Percentiles rank a stretch among this genome's conserved stretches.
phyloP scores from a whole-genome alignment of 2,113 vertebrate genomes.

The Oreochromis niloticus region DNA sequence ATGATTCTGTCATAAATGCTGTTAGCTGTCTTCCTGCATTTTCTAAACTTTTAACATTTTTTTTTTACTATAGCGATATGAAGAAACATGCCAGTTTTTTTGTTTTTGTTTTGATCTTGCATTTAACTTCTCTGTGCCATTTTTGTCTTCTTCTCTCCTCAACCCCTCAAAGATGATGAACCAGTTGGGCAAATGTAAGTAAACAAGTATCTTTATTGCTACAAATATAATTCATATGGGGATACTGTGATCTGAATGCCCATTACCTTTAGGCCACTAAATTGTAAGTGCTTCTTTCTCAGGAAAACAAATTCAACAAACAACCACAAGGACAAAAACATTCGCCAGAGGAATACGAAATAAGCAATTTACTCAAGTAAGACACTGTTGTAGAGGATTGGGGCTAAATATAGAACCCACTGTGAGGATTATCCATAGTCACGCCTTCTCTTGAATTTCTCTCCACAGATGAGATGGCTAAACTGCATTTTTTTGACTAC shows the following conservation, averaged over 20 bases:
- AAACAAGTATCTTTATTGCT: background rate
- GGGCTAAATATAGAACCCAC: slow-evolving; percentile 40
- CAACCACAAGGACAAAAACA: slow-evolving; percentile 99
- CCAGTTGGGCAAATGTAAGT: slow-evolving; percentile 95
- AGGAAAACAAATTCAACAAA: slow-evolving; percentile 99
- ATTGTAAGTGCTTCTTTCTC: slow-evolving; percentile 20
- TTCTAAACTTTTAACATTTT: background rate
- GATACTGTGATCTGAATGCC: background rate
- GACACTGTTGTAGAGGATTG: slow-evolving; percentile 28
- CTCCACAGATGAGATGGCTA: slow-evolving; percentile 66
- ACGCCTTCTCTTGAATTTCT: slow-evolving; percentile 48
- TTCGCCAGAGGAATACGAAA: slow-evolving; percentile 98
- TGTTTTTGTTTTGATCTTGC: background rate
- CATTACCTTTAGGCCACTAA: background rate
- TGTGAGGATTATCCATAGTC: slow-evolving; percentile 44
- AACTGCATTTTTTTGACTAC: slow-evolving; percentile 68
- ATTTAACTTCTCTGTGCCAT: slow-evolving; percentile 31
- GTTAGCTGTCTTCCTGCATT: background rate
- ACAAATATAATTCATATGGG: background rate
- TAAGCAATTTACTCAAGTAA: slow-evolving; percentile 70
- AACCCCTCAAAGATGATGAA: slow-evolving; percentile 83
- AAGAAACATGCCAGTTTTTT: background rate
- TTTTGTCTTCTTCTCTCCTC: slow-evolving; percentile 24
- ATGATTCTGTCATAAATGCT: background rate
- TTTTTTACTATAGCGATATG: background rate